These are phyloP conservation scores for Drepana falcataria DNA, from an alignment of 2,888 invertebrate species.

Conservation along the genomic window DNA sequence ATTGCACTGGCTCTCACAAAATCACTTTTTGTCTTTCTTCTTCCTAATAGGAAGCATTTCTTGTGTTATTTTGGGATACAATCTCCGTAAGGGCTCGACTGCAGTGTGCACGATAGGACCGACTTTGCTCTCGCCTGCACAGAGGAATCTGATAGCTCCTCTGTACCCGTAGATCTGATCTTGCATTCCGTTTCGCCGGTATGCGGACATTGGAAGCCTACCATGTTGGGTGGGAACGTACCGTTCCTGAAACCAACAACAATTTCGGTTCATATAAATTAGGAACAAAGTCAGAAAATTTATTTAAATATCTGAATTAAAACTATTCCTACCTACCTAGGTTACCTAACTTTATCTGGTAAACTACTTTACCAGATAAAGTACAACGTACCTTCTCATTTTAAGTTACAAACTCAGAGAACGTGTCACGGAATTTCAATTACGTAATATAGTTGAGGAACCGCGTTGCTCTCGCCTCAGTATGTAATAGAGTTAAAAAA, in stretches of 20 bases:
- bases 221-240: conserved; percentile 65
- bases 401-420: too few species aligned
- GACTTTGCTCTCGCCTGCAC: conserved; percentile 29
- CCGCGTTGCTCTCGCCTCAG: too few species aligned
- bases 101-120: conserved; percentile 42
- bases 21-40: conserved; percentile 43
- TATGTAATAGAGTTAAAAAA: conserved; percentile 4
- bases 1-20: neutral
- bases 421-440: too few species aligned
- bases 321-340: too few species aligned
- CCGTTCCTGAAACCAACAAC: conserved; percentile 73
- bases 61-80: conserved; percentile 50
- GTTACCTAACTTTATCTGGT: too few species aligned
- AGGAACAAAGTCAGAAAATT: conserved; percentile 16
- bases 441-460: too few species aligned
- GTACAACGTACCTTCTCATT: too few species aligned
- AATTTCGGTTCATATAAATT: conserved; percentile 16
- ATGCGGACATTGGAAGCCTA: conserved; percentile 59
- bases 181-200: conserved; percentile 63
- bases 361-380: too few species aligned
- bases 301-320: neutral
- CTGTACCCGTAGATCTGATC: conserved; percentile 67
- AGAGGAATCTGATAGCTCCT: conserved; percentile 57
- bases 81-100: conserved; percentile 47
- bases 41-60: conserved; percentile 50